Evolutionary conservation across 2,797 vertebrate species (phyloP).

Genomic region (Argya squamiceps): DNA sequence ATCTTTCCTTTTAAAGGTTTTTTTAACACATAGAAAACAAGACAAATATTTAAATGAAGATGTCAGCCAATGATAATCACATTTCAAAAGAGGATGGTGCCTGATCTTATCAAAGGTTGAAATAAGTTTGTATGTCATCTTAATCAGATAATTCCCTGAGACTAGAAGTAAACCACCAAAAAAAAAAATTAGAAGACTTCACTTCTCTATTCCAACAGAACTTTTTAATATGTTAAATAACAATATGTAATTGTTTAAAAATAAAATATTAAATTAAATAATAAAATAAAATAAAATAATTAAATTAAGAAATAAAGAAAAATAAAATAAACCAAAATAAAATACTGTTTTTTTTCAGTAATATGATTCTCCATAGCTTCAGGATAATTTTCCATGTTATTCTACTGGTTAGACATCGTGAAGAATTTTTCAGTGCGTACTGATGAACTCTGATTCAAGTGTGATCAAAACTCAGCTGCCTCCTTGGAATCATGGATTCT

Average conservation of each 20-base stretch:
- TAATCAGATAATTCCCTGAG: not conserved
- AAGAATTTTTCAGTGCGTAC: not conserved
- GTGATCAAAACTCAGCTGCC: not conserved
- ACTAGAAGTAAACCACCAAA: not conserved
- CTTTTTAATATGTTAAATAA: not conserved
- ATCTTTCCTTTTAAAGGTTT: not conserved
- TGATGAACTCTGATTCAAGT: not conserved
- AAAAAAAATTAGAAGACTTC: not conserved
- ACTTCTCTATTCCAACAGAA: not conserved
- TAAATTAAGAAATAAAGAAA: not conserved
- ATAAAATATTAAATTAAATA: not conserved
- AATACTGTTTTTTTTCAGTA: not conserved
- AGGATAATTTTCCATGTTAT: not conserved
- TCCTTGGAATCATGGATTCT: not conserved
- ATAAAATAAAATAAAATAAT: not conserved
- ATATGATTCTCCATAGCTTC: not conserved
- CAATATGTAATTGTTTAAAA: not conserved
- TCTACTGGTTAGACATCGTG: not conserved
- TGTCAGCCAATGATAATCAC: not conserved
- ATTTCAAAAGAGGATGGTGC: not conserved
- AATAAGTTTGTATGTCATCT: not conserved
- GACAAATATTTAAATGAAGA: not conserved
- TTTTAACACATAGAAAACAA: not conserved
- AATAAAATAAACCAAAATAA: not conserved
- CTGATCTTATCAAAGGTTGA: not conserved